Evolutionary conservation across 2,888 invertebrate genomes (phyloP).

Genomic region (Hipparchia sbordonii): DNA sequence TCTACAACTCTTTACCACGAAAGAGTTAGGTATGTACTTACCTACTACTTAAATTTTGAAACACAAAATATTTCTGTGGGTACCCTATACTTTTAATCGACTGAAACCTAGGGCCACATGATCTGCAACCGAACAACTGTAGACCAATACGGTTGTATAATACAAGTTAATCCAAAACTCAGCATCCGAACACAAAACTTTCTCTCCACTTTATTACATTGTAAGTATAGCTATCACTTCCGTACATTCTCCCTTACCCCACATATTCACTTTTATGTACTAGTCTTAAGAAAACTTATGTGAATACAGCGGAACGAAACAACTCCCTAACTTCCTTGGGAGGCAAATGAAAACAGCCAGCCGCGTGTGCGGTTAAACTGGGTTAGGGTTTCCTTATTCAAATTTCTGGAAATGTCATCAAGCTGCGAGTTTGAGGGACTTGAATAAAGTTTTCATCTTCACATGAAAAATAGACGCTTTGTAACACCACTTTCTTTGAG

Average conservation of each 20-base stretch:
- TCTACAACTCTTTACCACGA: too few relatives aligned
- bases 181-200: slow-evolving; percentile 5
- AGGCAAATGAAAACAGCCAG: slow-evolving; percentile 29
- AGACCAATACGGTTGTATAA: not conserved
- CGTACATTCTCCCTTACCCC: slow-evolving; percentile 22
- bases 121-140: not conserved
- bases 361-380: not conserved
- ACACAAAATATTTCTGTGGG: too few relatives aligned
- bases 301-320: slow-evolving; percentile 31
- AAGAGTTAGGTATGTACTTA: too few relatives aligned
- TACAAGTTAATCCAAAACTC: slow-evolving; percentile 3
- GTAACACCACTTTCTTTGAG: too few relatives aligned
- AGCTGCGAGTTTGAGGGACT: not conserved
- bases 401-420: slow-evolving; percentile 8
- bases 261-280: slow-evolving; percentile 29
- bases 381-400: slow-evolving; percentile 11
- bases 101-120: too few relatives aligned
- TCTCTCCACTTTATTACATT: not conserved
- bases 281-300: slow-evolving; percentile 29
- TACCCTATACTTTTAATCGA: too few relatives aligned
- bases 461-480: too few relatives aligned
- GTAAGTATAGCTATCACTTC: slow-evolving; percentile 1
- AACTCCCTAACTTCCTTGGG: slow-evolving; percentile 31
- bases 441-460: not conserved
- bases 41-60: too few relatives aligned